Conservation (phyloP, 2,113 vertebrate genomes). For the Leptobrachium leishanense region DNA sequence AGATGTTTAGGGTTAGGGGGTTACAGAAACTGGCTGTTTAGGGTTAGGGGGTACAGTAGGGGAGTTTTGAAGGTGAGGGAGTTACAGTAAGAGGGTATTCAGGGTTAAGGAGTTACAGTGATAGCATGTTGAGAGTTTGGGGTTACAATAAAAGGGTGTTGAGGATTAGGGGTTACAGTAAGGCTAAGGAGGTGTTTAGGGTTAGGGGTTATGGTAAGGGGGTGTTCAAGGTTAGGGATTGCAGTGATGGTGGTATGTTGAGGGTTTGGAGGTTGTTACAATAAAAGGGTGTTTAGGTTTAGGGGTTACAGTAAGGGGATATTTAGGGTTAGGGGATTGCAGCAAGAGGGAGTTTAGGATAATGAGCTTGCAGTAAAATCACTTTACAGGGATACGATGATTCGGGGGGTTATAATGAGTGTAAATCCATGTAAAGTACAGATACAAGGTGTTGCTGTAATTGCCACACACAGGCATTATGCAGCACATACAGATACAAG, state of each 20-base stretch:
- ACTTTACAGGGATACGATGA: too few relatives aligned
- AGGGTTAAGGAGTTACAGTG: neutral
- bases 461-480: too few relatives aligned
- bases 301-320: neutral
- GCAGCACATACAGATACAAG: too few relatives aligned
- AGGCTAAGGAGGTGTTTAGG: neutral
- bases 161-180: neutral
- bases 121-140: neutral
- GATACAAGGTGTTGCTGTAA: too few relatives aligned
- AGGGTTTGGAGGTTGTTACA: neutral
- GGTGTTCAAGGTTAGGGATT: neutral
- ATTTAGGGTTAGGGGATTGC: neutral
- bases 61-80: neutral
- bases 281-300: neutral
- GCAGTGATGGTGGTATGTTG: neutral
- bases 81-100: too few relatives aligned
- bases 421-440: too few relatives aligned
- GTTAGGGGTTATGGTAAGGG: too few relatives aligned
- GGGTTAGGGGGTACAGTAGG: neutral
- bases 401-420: too few relatives aligned
- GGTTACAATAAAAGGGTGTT: neutral
- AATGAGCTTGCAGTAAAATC: too few relatives aligned
- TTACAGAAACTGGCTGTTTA: neutral
- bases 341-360: neutral
- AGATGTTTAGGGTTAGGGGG: neutral